A percentile compares a stretch with the other conserved stretches of the same genome.
These are phyloP conservation scores for Anguilla anguilla DNA, from an alignment of 2,797 vertebrate species.

Conservation along the genomic window DNA sequence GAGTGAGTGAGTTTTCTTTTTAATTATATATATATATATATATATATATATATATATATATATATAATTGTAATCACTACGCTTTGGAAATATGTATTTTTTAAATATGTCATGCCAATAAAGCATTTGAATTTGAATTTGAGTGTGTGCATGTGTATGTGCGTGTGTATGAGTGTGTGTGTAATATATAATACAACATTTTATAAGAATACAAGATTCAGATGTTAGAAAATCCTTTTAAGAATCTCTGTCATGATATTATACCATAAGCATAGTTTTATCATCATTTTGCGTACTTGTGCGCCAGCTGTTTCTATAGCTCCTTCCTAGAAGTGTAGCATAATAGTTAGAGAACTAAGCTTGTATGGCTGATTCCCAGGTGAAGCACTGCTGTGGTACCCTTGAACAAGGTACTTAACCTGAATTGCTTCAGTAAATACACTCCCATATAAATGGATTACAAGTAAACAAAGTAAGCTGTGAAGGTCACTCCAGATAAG, in stretches of 20 bases:
- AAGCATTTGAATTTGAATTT: background rate
- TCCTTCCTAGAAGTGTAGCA: background rate
- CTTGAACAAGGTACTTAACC: constrained; percentile 7
- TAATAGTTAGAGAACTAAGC: background rate
- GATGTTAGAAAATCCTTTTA: no score
- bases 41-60: no score
- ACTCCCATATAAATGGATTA: background rate
- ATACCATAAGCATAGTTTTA: background rate
- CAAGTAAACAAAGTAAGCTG: background rate
- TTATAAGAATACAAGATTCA: no score
- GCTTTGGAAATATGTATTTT: no score
- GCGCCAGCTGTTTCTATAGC: background rate
- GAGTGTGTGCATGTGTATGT: background rate
- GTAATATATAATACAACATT: no score
- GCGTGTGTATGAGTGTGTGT: background rate
- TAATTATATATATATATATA: no score
- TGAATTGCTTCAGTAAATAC: background rate
- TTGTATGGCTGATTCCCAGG: background rate
- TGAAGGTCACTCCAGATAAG: background rate
- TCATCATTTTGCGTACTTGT: background rate
- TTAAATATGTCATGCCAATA: no score
- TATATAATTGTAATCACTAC: no score
- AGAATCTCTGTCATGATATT: no score
- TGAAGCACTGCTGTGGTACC: background rate
- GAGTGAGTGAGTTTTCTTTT: no score